phyloP scores from a whole-genome alignment of 2,888 invertebrate genomes.

The Agonopterix heracliana region DNA sequence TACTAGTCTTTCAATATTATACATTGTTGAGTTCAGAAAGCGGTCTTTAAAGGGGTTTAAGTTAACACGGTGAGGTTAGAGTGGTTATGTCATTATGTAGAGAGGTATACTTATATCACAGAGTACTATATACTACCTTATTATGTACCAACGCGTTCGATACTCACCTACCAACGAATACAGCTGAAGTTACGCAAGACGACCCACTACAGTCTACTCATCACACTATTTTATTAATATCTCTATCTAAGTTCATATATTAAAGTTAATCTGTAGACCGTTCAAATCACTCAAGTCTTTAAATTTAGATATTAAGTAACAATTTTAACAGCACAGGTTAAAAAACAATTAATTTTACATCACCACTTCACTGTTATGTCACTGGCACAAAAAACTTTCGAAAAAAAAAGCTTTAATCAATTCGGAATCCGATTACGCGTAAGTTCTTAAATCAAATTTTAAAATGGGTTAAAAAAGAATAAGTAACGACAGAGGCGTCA shows the following conservation, averaged over 20 bases:
- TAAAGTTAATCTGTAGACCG: too few species aligned
- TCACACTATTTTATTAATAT: slow-evolving; percentile 1
- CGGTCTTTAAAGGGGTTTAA: too few species aligned
- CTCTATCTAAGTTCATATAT: slow-evolving; percentile 6
- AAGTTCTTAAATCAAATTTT: slow-evolving; percentile 15
- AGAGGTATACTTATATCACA: too few species aligned
- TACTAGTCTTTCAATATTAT: too few species aligned
- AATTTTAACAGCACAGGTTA: slow-evolving; percentile 8
- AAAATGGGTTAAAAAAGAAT: background rate
- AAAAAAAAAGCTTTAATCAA: slow-evolving; percentile 4
- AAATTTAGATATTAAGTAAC: too few species aligned
- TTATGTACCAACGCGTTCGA: slow-evolving; percentile 4
- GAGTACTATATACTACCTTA: too few species aligned
- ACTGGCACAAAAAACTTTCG: slow-evolving; percentile 1
- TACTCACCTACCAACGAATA: slow-evolving; percentile 27
- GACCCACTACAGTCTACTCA: background rate
- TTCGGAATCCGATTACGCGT: slow-evolving; percentile 1
- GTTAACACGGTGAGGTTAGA: too few species aligned
- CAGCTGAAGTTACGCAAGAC: slow-evolving; percentile 31
- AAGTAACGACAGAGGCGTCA: slow-evolving; percentile 5
- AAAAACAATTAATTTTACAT: background rate
- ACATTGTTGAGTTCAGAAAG: too few species aligned
- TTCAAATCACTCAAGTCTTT: too few species aligned
- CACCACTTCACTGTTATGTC: slow-evolving; percentile 5
- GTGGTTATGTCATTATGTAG: background rate